These are phyloP conservation scores for Phalacrocorax brasilianus DNA, from an alignment of 2,113 vertebrate species.

Conservation along the genomic window DNA sequence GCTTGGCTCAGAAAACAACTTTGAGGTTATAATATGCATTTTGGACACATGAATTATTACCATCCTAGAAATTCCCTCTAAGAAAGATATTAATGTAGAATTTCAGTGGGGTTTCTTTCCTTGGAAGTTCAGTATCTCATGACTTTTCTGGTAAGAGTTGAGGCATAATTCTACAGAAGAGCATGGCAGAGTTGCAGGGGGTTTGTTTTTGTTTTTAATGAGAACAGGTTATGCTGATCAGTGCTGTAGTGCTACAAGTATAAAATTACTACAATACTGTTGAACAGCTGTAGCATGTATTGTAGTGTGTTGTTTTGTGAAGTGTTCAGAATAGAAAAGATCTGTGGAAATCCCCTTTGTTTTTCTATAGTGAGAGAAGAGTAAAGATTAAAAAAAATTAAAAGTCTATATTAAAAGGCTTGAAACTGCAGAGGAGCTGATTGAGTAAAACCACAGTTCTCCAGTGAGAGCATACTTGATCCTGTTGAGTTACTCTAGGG, in stretches of 20 bases:
- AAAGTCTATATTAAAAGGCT: not conserved
- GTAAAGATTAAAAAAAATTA: not conserved
- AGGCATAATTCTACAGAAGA: not conserved
- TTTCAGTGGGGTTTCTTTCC: not conserved
- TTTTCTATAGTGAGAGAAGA: not conserved
- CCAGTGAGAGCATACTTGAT: not conserved
- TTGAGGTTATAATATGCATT: not conserved
- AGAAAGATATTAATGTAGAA: not conserved
- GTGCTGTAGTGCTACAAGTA: not conserved
- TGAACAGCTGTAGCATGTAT: not conserved
- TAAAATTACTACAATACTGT: not conserved
- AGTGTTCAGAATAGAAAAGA: not conserved
- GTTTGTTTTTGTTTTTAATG: not conserved
- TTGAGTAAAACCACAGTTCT: not conserved
- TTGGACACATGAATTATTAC: not conserved
- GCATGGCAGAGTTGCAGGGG: not conserved
- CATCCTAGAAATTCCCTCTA: rapidly evolving
- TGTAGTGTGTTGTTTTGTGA: not conserved
- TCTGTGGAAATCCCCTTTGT: not conserved
- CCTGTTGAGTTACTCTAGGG: not conserved
- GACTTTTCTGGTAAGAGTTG: not conserved
- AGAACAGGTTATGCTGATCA: not conserved
- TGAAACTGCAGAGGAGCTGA: not conserved
- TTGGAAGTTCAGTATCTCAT: not conserved
- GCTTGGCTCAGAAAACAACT: not conserved